Base-by-base conservation (phyloP, 2,113 vertebrate genomes). In the Sciurus niger region DNA sequence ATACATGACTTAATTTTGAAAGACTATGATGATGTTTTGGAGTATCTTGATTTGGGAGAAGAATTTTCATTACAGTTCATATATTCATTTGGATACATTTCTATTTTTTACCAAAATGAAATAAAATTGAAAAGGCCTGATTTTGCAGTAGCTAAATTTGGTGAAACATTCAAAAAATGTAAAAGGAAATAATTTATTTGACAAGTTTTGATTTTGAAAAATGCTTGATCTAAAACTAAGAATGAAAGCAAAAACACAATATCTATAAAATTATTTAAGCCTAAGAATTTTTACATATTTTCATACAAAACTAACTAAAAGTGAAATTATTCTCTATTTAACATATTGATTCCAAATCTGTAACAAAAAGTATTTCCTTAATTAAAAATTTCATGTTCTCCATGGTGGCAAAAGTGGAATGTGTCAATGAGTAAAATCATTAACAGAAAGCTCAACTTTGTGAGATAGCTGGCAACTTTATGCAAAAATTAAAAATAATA, bases 401-500 rank as follows among this genome's bases (percentile, higher is more conserved):
- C 34, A 40, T 9, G 79, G 24, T 18, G 40, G 34, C 11, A 86
- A 67, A 22, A 74, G 46, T 28, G 51, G 13, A 76, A 37, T 34
- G 1, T 55, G 30, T 63, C 48, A 80, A 34, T 30, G 89, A 53
- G 80, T 58, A 89, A 68, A 95, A 68, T 53, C 86, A 58, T 55
- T 74, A 73, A 88, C 14, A 51, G 22, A 51, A 68, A 92, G n/a
- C 63, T 92, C 25, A 53, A 32, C 10, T 91, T 55, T 60, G 8
- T 83, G 53, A 89, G 37, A 55, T 1, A 46, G 0, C 18, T 70
- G 43, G 8, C 8, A 93, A 89, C 12, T 84, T 88, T 48, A 89
- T 73, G 8, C 93, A 95, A 85, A 89, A 74, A 6, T n/a, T 68
- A 37, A 94, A 94, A 78, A 67, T 90, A 83, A 76, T 67, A 34